Conservation (phyloP, 2,113 vertebrate genomes). For the Tupaia tana region DNA sequence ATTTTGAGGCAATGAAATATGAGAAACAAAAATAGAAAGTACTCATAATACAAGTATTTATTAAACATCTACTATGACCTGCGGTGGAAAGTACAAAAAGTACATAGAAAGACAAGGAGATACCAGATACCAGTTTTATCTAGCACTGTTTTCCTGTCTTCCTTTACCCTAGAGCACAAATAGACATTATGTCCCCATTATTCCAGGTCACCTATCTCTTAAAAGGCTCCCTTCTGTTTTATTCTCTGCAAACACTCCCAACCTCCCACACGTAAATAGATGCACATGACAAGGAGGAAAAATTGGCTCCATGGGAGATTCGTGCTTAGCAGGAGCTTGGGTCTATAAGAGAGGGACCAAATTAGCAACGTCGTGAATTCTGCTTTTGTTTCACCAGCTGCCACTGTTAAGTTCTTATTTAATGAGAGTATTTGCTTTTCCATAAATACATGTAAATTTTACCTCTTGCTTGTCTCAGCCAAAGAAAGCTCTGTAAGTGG, state of each 20-base stretch:
- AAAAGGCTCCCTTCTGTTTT: neutral
- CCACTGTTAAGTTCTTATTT: neutral
- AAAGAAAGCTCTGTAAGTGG: neutral
- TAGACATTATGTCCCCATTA: neutral
- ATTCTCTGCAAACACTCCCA: neutral
- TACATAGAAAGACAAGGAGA: neutral
- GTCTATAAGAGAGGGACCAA: neutral
- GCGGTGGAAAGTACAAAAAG: neutral
- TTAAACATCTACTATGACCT: neutral
- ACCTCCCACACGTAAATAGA: neutral
- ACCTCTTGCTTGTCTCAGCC: conserved; percentile 12
- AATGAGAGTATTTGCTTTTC: conserved; percentile 54
- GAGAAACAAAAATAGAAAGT: neutral
- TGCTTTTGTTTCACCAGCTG: conserved; percentile 20
- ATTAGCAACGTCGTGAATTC: neutral
- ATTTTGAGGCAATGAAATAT: neutral
- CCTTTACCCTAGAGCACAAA: neutral
- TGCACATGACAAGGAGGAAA: neutral
- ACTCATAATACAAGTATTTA: neutral
- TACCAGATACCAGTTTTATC: neutral
- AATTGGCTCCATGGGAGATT: neutral
- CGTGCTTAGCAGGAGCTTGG: fast-evolving
- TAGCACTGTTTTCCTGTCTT: neutral
- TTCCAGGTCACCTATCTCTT: neutral
- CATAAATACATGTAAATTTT: conserved; percentile 28